Evolutionary conservation across 2,113 vertebrate genomes (phyloP).

Genomic region (Thalassoma bifasciatum): DNA sequence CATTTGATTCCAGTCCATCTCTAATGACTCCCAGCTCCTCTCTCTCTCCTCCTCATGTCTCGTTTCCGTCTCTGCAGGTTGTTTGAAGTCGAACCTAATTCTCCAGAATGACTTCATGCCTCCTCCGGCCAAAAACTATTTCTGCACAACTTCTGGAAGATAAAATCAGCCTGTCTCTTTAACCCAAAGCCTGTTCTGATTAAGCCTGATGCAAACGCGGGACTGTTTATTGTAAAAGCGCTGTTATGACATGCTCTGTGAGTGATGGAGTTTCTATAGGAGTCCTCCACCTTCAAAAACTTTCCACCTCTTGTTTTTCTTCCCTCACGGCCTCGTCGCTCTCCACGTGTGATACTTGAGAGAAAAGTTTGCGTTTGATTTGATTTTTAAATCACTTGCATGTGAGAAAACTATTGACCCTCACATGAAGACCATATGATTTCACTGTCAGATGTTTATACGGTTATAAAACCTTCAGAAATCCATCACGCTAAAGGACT

Average conservation of each 20-base stretch:
- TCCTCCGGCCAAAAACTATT: not conserved
- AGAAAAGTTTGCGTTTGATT: constrained; percentile 54
- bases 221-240: constrained; percentile 49
- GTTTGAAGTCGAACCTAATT: not conserved
- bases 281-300: constrained; percentile 51
- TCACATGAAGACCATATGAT: constrained; percentile 36
- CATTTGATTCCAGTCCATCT: not conserved
- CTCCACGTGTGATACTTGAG: constrained; percentile 47
- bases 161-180: not conserved
- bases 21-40: not conserved
- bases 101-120: not conserved
- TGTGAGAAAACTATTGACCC: constrained; percentile 41
- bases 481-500: not conserved
- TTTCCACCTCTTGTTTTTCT: constrained; percentile 62
- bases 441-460: constrained; percentile 11
- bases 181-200: constrained; percentile 12
- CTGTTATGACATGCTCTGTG: constrained; percentile 51
- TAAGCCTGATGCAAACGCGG: not conserved
- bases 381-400: constrained; percentile 61
- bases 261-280: constrained; percentile 57
- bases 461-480: not conserved
- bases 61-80: not conserved
- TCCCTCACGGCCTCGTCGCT: constrained; percentile 7
- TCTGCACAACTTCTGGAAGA: not conserved
- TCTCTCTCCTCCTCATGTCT: too few species aligned